Evolutionary conservation across 2,888 invertebrate species (phyloP).

Genomic region (Cartodere bifasciata): DNA sequence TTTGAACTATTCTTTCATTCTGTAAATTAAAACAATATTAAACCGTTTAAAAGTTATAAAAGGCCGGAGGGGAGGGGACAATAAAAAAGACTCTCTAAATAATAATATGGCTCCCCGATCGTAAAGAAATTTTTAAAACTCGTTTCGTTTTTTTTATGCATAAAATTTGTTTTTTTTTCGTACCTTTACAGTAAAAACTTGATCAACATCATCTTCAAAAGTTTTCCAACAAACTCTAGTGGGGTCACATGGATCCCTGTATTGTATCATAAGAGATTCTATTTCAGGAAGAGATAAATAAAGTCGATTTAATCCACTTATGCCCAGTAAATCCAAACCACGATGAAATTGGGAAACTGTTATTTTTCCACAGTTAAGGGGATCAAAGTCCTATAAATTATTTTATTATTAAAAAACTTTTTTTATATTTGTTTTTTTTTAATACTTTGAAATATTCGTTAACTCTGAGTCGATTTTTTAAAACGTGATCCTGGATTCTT

Average conservation of each 20-base stretch:
- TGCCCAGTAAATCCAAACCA: conserved; percentile 52
- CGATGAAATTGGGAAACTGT: conserved; percentile 59
- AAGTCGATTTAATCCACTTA: conserved; percentile 42
- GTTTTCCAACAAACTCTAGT: conserved; percentile 59
- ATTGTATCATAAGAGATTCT: conserved; percentile 49
- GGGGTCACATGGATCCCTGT: conserved; percentile 57
- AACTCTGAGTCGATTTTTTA: conserved; percentile 50
- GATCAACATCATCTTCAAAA: conserved; percentile 67
- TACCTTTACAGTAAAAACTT: conserved; percentile 38
- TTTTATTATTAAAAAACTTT: too few species aligned
- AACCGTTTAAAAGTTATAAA: conserved; percentile 3
- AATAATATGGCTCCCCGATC: too few species aligned
- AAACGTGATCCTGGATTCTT: conserved; percentile 53
- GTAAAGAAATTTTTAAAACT: too few species aligned
- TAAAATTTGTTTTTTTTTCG: too few species aligned
- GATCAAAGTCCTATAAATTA: conserved; percentile 49
- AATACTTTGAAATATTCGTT: conserved; percentile 59
- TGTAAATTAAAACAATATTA: background rate
- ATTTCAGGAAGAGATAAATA: conserved; percentile 51
- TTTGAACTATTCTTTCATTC: too few species aligned
- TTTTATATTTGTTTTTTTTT: too few species aligned
- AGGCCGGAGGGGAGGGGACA: too few species aligned
- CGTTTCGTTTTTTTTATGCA: too few species aligned
- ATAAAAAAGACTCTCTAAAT: too few species aligned
- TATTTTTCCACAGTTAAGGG: conserved; percentile 52